Evolutionary conservation across 2,888 invertebrate genomes (phyloP), one percentile per base, ranked within the genome.

Genomic region (Adelphocoris suturalis): DNA sequence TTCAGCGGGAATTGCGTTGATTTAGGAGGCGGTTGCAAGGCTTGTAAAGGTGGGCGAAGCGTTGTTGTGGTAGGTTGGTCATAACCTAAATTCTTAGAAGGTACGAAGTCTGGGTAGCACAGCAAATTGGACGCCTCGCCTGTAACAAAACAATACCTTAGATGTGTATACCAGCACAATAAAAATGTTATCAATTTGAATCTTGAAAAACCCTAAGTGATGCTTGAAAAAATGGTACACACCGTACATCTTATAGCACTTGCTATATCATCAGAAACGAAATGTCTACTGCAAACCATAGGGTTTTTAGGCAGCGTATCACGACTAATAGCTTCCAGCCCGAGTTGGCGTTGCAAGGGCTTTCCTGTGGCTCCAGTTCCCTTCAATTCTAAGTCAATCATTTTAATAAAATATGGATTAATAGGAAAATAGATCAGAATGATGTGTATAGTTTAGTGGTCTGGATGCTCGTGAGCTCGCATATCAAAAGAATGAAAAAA

Each of bases 201-300:
- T n/a, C n/a, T n/a, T n/a, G n/a, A n/a, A n/a, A n/a, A n/a, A n/a
- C n/a, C n/a, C n/a, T n/a, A n/a, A n/a, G n/a, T n/a, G n/a, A n/a
- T n/a, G n/a, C n/a, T n/a, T n/a, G n/a, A n/a, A n/a, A n/a, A n/a
- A n/a, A n/a, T n/a, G n/a, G n/a, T n/a, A n/a, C n/a, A n/a, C n/a
- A n/a, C n/a, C n/a, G n/a, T n/a, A n/a, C 37, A 37, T 37, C 7
- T 7, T 37, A 37, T 7, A 7, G 7, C 37, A 7, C 7, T 7
- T 37, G 37, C 37, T 13, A 48, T 48, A 48, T 85, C 61, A 88
- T 78, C 88, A 23, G 88, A 88, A 28, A 88, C 88, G 55, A 88
- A 88, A 52, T 88, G 88, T 55, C 88, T 57, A 78, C 88, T 61
- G 37, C 88, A 88, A n/a, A 88, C 88, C 55, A 88, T 47, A n/a